phyloP scores from a whole-genome alignment of 1,140 invertebrate species.

The Goniozus legneri region DNA sequence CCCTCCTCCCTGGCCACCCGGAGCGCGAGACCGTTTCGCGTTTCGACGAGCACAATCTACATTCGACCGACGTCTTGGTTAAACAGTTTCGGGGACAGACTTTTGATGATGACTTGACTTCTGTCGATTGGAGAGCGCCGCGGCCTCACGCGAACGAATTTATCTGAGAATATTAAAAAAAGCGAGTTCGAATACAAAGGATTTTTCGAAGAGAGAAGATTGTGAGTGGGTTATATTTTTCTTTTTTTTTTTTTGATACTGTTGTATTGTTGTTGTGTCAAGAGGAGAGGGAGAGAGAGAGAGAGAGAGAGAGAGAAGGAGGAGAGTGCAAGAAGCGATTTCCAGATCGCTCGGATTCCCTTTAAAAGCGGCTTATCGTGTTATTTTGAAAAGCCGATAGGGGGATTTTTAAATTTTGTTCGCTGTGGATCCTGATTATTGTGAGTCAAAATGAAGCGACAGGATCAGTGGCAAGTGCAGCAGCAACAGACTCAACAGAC shows the following conservation, averaged over 20 bases:
- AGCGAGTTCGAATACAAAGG: constrained; percentile 15
- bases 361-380: too few species aligned
- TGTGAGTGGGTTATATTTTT: too few species aligned
- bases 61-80: constrained; percentile 86
- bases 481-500: constrained; percentile 47
- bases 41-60: constrained; percentile 64
- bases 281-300: not conserved
- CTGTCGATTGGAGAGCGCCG: constrained; percentile 65
- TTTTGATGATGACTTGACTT: constrained; percentile 74
- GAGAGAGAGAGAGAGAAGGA: constrained; percentile 14
- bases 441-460: constrained; percentile 57
- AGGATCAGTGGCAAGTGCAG: constrained; percentile 37
- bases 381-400: too few species aligned
- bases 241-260: too few species aligned
- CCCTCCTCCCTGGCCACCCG: constrained; percentile 3
- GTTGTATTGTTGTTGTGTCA: constrained; percentile 25
- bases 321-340: not conserved
- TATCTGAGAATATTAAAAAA: not conserved
- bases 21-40: constrained; percentile 26
- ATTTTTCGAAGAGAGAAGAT: constrained; percentile 14
- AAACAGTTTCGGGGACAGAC: constrained; percentile 68
- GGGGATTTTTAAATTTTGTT: too few species aligned
- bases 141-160: constrained; percentile 37
- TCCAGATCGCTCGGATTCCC: not conserved
- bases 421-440: too few species aligned